Conservation (phyloP, 2,888 invertebrate genomes). For the Caenorhabditis sp. region DNA sequence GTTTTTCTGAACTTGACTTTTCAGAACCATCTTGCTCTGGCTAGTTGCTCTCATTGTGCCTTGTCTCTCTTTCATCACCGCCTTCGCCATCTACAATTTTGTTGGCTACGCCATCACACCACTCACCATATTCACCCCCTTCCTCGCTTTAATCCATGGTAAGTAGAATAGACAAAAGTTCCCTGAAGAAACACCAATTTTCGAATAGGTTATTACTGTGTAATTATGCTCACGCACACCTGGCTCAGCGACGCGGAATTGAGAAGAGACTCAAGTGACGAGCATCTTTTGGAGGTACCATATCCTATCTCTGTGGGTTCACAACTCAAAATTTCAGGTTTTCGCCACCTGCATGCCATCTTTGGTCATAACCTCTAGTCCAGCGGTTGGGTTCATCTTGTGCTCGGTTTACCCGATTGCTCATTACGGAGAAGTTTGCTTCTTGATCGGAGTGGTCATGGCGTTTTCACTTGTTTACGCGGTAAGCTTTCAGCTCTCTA, state of each 20-base stretch:
- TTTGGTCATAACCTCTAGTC: conserved; percentile 57
- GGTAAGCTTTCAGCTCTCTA: conserved; percentile 43
- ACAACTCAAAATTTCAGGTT: conserved; percentile 33
- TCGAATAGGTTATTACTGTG: conserved; percentile 48
- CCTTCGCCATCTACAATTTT: conserved; percentile 57
- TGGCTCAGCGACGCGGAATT: conserved; percentile 64
- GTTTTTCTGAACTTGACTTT: background rate
- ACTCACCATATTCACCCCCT: conserved; percentile 66
- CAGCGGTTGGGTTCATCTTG: conserved; percentile 63
- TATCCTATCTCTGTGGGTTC: background rate
- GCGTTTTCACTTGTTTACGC: conserved; percentile 57
- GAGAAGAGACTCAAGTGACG: conserved; percentile 49
- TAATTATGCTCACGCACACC: conserved; percentile 62
- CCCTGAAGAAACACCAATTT: conserved; percentile 14
- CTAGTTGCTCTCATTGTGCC: conserved; percentile 49
- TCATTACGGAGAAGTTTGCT: conserved; percentile 66
- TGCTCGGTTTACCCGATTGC: conserved; percentile 61
- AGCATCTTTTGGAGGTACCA: conserved; percentile 55
- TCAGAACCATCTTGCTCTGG: conserved; percentile 54
- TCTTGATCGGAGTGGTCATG: conserved; percentile 63
- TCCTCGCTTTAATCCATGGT: conserved; percentile 66
- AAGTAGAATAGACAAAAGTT: conserved; percentile 34
- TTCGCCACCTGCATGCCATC: conserved; percentile 69
- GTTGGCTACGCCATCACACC: conserved; percentile 64
- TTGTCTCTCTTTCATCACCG: conserved; percentile 45